Evolutionary conservation across 1,140 invertebrate genomes (phyloP).

Genomic region (Meloidogyne hapla): DNA sequence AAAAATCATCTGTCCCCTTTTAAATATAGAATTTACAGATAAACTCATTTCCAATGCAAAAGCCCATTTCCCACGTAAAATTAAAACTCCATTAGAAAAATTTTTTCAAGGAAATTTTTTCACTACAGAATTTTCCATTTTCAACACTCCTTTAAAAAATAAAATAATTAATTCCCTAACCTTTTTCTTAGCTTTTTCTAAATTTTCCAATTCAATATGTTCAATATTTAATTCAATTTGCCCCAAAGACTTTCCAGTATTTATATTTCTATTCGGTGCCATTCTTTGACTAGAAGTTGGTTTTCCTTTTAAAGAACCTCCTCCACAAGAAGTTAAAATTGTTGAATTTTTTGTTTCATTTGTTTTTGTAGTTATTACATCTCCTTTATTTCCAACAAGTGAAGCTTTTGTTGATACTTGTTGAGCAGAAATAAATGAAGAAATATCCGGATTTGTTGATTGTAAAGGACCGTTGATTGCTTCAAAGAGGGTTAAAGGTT

Average conservation of each 20-base stretch:
- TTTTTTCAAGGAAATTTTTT: no score
- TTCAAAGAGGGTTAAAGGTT: conserved; percentile 91
- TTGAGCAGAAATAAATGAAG: conserved; percentile 1
- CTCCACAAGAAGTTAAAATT: background rate
- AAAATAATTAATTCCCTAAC: background rate
- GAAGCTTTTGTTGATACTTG: conserved; percentile 10
- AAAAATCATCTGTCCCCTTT: no score
- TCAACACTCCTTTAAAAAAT: no score
- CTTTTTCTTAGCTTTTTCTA: background rate
- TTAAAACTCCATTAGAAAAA: no score
- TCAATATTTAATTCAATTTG: conserved; percentile 1
- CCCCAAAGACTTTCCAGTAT: background rate
- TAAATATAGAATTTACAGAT: no score
- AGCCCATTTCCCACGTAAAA: no score
- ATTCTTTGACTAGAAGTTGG: background rate
- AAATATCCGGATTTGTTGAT: background rate
- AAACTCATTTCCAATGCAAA: no score
- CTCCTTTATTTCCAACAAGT: background rate
- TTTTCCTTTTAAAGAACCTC: conserved; percentile 13
- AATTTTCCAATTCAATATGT: conserved; percentile 16
- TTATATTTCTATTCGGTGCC: background rate
- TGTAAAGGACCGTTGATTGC: conserved; percentile 85
- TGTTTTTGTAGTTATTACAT: conserved; percentile 4
- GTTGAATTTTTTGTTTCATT: background rate
- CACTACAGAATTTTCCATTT: no score